A percentile compares a stretch with the other conserved stretches of the same genome.
Conservation (phyloP, 1,140 invertebrate genomes). For the Sycobia sp. region DNA sequence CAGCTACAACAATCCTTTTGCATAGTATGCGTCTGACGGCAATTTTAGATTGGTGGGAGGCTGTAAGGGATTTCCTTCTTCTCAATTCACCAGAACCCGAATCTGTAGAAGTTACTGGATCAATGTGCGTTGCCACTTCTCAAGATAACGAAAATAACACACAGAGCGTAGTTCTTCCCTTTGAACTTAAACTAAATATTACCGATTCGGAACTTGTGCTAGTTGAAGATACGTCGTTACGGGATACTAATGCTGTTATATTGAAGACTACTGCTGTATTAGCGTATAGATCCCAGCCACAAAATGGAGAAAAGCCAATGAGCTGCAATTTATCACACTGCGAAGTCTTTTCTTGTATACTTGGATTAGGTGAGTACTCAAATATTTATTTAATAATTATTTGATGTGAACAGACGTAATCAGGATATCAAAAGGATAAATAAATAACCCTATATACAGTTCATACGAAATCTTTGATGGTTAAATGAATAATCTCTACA, state of each 20-base stretch:
- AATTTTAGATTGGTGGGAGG: conserved; percentile 92
- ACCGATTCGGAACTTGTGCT: conserved; percentile 94
- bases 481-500: too few species aligned
- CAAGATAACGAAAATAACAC: conserved; percentile 30
- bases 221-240: conserved; percentile 85
- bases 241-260: conserved; percentile 93
- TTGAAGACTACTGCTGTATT: conserved; percentile 89
- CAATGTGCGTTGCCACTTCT: conserved; percentile 13
- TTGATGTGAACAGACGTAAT: not conserved
- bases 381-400: not conserved
- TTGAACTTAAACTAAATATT: conserved; percentile 92
- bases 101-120: conserved; percentile 16
- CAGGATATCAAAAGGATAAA: too few species aligned
- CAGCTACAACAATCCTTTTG: conserved; percentile 86
- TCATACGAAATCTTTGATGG: too few species aligned
- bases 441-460: too few species aligned
- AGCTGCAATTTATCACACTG: conserved; percentile 88
- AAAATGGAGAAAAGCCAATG: conserved; percentile 74
- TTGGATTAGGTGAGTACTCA: conserved; percentile 66
- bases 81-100: conserved; percentile 54
- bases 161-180: conserved; percentile 56
- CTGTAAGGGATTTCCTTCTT: conserved; percentile 80
- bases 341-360: conserved; percentile 92
- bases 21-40: conserved; percentile 96
- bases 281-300: conserved; percentile 71